Base-by-base conservation (phyloP, 2,797 vertebrate species). In the Percopsis omiscomaycus region DNA sequence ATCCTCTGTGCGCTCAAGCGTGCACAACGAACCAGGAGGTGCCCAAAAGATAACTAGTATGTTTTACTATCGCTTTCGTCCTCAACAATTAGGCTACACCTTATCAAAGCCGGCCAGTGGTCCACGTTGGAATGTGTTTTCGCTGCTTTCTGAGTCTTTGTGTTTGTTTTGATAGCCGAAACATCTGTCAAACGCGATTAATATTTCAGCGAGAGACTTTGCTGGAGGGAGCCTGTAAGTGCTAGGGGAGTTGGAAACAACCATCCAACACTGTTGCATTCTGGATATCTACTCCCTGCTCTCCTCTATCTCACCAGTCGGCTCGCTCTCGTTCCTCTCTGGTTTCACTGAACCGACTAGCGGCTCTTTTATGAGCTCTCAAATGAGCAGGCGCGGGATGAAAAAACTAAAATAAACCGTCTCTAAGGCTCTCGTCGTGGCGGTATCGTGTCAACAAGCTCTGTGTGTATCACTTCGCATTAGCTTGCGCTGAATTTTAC, bases 161-260 rank as follows among this genome's bases (percentile, higher is more conserved):
- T 83, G 69, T 89, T 85, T 89, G 86, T 88, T 89, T 86, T 85
- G 77, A 55, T 61, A 64, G 86, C 80, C 80, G 74, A 87, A 91
- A 89, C 86, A 86, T 81, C 84, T 87, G 89, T 89, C 88, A 86
- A 84, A 89, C 79, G 81, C 69, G 59, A 89, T 91, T 87, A 84
- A 90, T 91, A 89, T 92, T 91, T 88, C 79, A 89, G 73, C 3
- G 70, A 59, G 60, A 80, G 72, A 80, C 76, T 52, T 64, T 32
- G 79, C 84, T 84, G 74, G 79, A 82, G 87, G 85, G 75, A 85
- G 74, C 61, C 71, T 79, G 53, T 55, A 64, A 75, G 75, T 74
- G 75, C 70, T 73, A 46, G 29, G 77, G 75, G 85, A 88, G 79
- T 60, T 71, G 78, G 66, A 82, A 74, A 80, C 79, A 80, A 80